A percentile compares a stretch with the other conserved stretches of the same genome.
phyloP scores from a whole-genome alignment of 2,797 vertebrate genomes.

The Chloroceryle amazona region DNA sequence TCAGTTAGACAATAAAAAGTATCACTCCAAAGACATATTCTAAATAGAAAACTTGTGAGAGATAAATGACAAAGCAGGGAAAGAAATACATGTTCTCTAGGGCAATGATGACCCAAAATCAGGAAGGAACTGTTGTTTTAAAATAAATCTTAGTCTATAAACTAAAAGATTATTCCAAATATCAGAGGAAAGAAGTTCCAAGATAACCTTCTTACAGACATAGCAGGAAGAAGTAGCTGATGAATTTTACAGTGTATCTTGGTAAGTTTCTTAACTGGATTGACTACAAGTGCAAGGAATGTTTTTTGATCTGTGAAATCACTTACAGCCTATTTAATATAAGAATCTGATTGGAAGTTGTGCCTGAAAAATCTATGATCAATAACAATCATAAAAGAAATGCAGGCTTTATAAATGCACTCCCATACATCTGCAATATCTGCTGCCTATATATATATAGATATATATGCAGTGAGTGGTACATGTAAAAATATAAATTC shows the following conservation, averaged over 20 bases:
- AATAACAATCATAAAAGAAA: background rate
- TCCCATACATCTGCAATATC: background rate
- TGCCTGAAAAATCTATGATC: background rate
- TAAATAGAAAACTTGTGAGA: background rate
- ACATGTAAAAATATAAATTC: background rate
- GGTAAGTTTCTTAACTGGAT: background rate
- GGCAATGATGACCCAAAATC: background rate
- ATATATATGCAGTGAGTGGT: background rate
- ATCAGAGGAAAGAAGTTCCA: background rate
- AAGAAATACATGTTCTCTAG: background rate
- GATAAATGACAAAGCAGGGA: background rate
- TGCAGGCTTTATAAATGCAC: background rate
- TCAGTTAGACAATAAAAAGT: background rate
- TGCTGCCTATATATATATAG: background rate
- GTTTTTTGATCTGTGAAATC: background rate
- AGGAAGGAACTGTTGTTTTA: background rate
- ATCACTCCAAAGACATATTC: background rate
- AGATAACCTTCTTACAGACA: background rate
- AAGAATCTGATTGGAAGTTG: background rate
- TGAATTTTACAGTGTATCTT: background rate
- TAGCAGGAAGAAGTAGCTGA: background rate
- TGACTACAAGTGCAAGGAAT: background rate
- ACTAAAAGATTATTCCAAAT: background rate
- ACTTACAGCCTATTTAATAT: background rate
- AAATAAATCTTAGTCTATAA: background rate